Conservation (phyloP, 2,113 vertebrate species). For the Triplophysa rosa region DNA sequence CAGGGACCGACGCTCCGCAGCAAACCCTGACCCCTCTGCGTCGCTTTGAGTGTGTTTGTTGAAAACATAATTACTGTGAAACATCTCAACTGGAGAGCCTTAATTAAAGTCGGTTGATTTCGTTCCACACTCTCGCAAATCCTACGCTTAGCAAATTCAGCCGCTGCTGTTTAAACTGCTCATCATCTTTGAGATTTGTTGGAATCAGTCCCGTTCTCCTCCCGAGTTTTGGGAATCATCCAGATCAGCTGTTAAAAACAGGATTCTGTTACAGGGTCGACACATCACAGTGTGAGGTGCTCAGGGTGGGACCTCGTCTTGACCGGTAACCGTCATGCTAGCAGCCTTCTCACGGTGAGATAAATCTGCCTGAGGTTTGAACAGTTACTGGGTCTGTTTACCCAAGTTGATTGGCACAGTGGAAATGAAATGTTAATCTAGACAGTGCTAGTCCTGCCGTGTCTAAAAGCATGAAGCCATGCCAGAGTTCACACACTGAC, state of each 20-base stretch:
- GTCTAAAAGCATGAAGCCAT: conserved; percentile 40
- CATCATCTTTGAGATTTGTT: background rate
- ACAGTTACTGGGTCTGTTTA: conserved; percentile 47
- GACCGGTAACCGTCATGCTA: conserved; percentile 23
- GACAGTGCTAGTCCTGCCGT: conserved; percentile 19
- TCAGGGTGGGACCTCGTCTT: background rate
- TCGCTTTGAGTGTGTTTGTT: too few species aligned
- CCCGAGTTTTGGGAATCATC: background rate
- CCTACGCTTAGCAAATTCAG: too few species aligned
- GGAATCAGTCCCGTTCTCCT: background rate
- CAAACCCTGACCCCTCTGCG: background rate
- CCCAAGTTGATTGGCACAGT: conserved; percentile 49
- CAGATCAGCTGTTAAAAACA: background rate
- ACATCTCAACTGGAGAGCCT: background rate
- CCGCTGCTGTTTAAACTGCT: background rate
- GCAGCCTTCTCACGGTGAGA: background rate
- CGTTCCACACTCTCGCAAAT: too few species aligned
- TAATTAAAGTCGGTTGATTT: too few species aligned
- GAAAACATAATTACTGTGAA: too few species aligned
- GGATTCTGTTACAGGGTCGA: background rate
- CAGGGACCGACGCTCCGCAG: background rate
- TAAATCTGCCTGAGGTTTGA: conserved; percentile 44
- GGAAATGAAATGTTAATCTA: conserved; percentile 56
- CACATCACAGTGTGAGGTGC: background rate
- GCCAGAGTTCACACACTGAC: conserved; percentile 38